Evolutionary conservation across 2,797 vertebrate species (phyloP), one percentile per base, ranked within the genome.

Genomic region (Columba guinea): DNA sequence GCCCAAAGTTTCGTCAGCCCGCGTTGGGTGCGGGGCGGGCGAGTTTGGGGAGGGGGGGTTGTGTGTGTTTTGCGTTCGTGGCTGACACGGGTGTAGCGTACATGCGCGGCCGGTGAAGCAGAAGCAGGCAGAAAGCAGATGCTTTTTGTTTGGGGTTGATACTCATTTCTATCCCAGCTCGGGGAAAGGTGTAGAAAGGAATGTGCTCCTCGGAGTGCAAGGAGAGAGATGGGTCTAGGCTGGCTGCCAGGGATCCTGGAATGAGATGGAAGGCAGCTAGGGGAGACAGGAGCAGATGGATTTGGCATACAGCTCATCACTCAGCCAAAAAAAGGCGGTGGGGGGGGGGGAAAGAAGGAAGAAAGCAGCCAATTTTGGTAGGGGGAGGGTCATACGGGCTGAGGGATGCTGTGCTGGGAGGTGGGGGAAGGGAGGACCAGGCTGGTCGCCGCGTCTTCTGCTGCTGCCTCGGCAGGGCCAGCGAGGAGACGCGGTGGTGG

Each of bases 101-200:
- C 87, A 73, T n/a, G 90, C 91, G 32, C 53, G 94, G 67, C 95
- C 94, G 91, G 95, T 94, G 94, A 93, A n/a, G 94, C 94, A 93
- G 96, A 84, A 96, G 96, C 94, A 94, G 96, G 96, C 95, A 96
- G 96, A 34, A 92, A 97, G 94, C 95, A 96, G 97, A 95, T 96
- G 96, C 96, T 96, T 96, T 94, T 94, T 96, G 94, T 96, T 96
- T 95, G 95, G 96, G 95, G 87, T 96, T 93, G 95, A 94, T 95
- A 94, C 95, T 97, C 97, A 87, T 95, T 96, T 96, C 96, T 93
- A 94, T 97, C 96, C 96, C 97, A 93, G 96, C 91, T 92, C 75
- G 58, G 85, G 90, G 91, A 93, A 96, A 95, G 90, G 92, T 92
- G 92, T 92, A 69, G 84, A 96, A 84, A 94, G 96, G 95, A 97